Percentiles rank a stretch among this genome's conserved stretches.
Conservation (phyloP, 2,797 vertebrate genomes). For the Sebastiscus tertius region DNA sequence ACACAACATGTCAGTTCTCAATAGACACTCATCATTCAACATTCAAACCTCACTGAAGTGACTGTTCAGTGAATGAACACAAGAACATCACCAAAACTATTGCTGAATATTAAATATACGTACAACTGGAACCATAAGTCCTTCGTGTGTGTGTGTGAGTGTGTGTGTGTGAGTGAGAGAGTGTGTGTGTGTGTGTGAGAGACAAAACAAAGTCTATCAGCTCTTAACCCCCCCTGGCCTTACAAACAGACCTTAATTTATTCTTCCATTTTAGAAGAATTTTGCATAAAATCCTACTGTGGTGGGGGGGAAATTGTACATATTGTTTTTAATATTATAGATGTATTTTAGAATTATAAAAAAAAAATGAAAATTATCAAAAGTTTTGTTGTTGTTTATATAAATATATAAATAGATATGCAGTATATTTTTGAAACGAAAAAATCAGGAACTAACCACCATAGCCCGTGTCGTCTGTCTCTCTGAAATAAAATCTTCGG, state of each 20-base stretch:
- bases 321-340: conserved; percentile 83
- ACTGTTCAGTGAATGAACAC: neutral
- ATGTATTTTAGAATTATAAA: conserved; percentile 86
- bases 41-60: neutral
- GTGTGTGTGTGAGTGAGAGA: neutral
- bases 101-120: conserved; percentile 27
- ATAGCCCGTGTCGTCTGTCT: conserved; percentile 51
- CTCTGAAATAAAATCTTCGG: conserved; percentile 34
- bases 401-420: conserved; percentile 79
- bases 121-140: conserved; percentile 45
- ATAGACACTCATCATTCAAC: conserved; percentile 9
- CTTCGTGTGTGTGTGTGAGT: neutral
- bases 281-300: conserved; percentile 60
- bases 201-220: conserved; percentile 45
- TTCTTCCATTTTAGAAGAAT: conserved; percentile 87
- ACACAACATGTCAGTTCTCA: neutral
- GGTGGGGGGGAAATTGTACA: conserved; percentile 78
- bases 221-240: conserved; percentile 58
- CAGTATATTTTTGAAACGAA: conserved; percentile 76
- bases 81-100: neutral
- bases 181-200: neutral
- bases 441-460: conserved; percentile 80
- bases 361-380: conserved; percentile 62
- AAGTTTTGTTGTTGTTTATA: conserved; percentile 71
- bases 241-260: conserved; percentile 76